Base-by-base conservation (phyloP, 53 echinoderm and acorn worm species). In the Holothuria scabra region DNA sequence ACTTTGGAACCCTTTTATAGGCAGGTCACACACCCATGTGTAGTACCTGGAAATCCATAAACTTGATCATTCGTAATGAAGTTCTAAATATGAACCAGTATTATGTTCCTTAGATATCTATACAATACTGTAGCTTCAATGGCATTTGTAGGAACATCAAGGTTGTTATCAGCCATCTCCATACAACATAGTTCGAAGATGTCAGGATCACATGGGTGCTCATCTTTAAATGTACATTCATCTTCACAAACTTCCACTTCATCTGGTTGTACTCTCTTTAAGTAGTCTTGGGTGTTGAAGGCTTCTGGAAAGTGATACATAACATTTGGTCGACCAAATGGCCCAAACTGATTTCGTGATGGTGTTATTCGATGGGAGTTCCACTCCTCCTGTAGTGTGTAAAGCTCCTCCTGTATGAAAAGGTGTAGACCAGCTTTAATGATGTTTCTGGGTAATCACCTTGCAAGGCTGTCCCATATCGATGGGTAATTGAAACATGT, bases 241-340 rank as follows among this genome's bases (percentile, higher is more conserved):
- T 76, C 76, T 46, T 76, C 58, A 29, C 76, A 76, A 28, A 76
- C 56, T 31, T 76, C 76, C 28, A 57, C 30, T 31, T 76, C 56
- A 20, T 76, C 76, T 46, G 20, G 28, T 55, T 76, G 56, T n/a
- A 76, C 76, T 26, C 56, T 56, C 56, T 16, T 56, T 56, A 76
- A 19, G 32, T 56, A 56, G 31, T 46, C 28, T 31, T 56, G 46
- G 3, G 58, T 31, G 46, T 76, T 46, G 30, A 55, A 76, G 2
- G 56, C 18, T 56, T 76, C 76, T n/a, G 76, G 76, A 31, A 56
- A 31, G 52, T 25, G 26, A 31, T 56, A 56, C 76, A 76, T 76
- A 13, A 76, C 6, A 11, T 56, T 24, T 29, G 76, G 76, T 29
- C 76, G 58, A 16, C 76, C 76, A 21, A 76, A 76, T 8, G 76